These are phyloP conservation scores for Yoshiicerus persimilis DNA, from an alignment of 1,140 invertebrate species.

Conservation along the genomic window DNA sequence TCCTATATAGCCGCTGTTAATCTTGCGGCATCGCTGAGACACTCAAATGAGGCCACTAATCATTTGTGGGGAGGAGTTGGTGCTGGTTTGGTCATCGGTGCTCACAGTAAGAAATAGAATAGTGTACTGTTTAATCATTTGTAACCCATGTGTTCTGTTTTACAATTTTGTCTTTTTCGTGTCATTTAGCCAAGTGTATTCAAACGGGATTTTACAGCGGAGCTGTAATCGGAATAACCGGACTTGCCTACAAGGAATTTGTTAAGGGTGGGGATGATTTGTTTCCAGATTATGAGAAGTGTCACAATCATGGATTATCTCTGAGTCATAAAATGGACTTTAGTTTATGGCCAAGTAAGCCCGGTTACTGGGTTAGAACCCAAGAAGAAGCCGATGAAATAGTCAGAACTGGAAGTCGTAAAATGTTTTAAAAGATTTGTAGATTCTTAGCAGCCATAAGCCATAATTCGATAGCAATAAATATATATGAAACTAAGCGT, in stretches of 20 bases:
- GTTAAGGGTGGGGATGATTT: not conserved
- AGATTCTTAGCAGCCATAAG: too few relatives aligned
- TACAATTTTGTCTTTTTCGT: not conserved
- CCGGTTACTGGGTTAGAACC: slow-evolving; percentile 30
- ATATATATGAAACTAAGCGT: too few relatives aligned
- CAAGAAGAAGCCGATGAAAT: slow-evolving; percentile 21
- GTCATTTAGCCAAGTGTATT: not conserved
- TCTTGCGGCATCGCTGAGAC: not conserved
- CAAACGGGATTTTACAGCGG: not conserved
- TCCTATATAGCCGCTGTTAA: slow-evolving; percentile 14
- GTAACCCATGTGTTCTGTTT: too few relatives aligned
- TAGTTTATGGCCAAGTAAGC: not conserved
- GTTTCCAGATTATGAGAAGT: not conserved
- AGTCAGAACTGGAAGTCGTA: not conserved
- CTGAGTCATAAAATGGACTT: slow-evolving; percentile 24
- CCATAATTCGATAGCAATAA: too few relatives aligned
- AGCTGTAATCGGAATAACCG: not conserved
- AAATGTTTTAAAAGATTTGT: not conserved
- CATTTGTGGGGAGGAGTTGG: not conserved
- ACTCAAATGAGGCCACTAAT: slow-evolving; percentile 1
- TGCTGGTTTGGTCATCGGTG: slow-evolving; percentile 25
- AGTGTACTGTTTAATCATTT: too few relatives aligned
- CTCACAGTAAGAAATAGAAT: not conserved
- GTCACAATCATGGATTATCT: not conserved
- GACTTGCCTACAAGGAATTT: slow-evolving; percentile 12